Evolutionary conservation across 2,113 vertebrate species (phyloP), one percentile per base, ranked within the genome.

Genomic region (Amphilophus citrinellus): DNA sequence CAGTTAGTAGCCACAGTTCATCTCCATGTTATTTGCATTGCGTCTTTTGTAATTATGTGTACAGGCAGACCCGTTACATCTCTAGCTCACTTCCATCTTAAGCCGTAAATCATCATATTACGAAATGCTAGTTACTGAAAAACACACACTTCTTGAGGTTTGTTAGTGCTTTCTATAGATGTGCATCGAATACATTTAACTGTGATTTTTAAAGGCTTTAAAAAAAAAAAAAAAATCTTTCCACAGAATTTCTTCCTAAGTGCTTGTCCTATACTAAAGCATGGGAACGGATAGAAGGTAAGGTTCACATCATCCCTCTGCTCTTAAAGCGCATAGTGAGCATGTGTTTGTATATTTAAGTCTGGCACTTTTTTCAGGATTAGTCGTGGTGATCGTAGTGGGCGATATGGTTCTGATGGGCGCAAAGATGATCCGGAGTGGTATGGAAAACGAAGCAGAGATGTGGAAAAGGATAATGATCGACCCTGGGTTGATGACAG

Each of bases 361-460:
- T 42, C 1, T 60, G 58, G 6, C 5, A n/a, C 22, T 30, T 62
- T 7, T 85, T 63, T 6, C 91, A 98, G 98, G 80, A 95, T 96
- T 62, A 96, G 96, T 89, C 96, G 97, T 71, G 97, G 97, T 44
- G 97, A 98, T 80, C 97, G 97, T 5, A 98, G 97, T 59, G 98
- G 98, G 81, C 96, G 97, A 50, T 98, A 99, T 0, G 97, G 97
- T 11, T 97, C 97, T 1, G 97, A 97, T 62, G 96, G 97, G 62
- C 96, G 96, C 73, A 96, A 97, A 39, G 97, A 97, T 37, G 97
- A 97, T 39, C 92, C 95, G 1, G 97, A 98, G 35, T 96, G 97
- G 32, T 92, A 96, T 9, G 96, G 97, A n/a, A 95, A 97, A 13
- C 93, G 96, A 65, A 96, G 88, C 15, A 85, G 92, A 32, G 94